These are phyloP conservation scores for Elegia similella DNA, from an alignment of 2,888 invertebrate genomes.

Conservation along the genomic window DNA sequence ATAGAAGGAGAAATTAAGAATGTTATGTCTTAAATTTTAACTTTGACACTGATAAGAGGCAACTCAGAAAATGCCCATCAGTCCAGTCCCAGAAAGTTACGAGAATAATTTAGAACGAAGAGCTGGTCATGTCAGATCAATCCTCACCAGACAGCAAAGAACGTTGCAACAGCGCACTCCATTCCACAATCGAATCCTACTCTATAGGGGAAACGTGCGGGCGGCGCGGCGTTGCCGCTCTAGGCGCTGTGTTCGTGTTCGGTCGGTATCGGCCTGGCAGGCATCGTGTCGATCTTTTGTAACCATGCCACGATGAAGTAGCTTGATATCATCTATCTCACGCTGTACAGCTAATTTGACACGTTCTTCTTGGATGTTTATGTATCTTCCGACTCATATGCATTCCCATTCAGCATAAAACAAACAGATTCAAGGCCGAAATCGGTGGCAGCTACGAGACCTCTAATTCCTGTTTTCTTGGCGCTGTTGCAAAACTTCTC, in stretches of 20 bases:
- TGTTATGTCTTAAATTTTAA: too few species aligned
- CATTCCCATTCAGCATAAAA: background rate
- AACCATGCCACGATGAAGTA: background rate
- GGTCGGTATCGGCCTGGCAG: background rate
- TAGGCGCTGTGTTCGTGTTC: conserved; percentile 14
- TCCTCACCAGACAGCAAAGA: conserved; percentile 1
- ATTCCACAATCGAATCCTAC: background rate
- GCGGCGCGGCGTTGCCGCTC: conserved; percentile 36
- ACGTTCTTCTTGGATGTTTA: background rate
- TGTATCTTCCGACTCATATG: background rate
- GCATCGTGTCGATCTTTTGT: background rate
- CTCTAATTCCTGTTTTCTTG: background rate
- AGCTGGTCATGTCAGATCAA: background rate
- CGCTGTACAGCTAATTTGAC: background rate
- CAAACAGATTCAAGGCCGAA: background rate
- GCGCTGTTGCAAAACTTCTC: background rate
- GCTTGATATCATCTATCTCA: background rate
- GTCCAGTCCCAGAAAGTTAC: too few species aligned
- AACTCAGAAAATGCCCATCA: too few species aligned
- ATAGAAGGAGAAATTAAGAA: too few species aligned
- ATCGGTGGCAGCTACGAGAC: background rate
- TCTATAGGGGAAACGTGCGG: conserved; percentile 15
- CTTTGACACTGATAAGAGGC: too few species aligned
- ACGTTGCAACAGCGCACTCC: conserved; percentile 29
- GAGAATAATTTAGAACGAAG: background rate